Percentiles rank a stretch among this genome's conserved stretches.
Conservation (phyloP, 2,113 vertebrate species). For the Empidonax traillii region DNA sequence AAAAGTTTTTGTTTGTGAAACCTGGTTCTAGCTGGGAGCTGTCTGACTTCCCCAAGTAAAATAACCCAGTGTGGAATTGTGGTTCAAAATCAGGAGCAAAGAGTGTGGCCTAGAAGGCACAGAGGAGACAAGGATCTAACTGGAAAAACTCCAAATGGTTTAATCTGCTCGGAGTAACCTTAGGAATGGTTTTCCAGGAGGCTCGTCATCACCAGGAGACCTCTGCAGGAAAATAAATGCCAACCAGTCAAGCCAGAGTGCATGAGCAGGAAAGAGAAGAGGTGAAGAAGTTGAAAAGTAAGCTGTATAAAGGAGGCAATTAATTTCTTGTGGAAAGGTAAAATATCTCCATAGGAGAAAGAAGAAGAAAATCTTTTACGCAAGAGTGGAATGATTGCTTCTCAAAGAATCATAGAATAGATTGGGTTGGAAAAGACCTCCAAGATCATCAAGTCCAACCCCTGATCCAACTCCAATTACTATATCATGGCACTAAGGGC, state of each 20-base stretch:
- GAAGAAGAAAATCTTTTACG: background rate
- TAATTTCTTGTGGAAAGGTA: background rate
- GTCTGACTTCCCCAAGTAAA: background rate
- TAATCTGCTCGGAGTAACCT: background rate
- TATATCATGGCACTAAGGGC: too few species aligned
- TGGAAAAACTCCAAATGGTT: background rate
- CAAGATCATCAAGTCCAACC: too few species aligned
- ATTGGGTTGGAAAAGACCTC: too few species aligned
- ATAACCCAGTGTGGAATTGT: background rate
- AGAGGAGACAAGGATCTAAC: background rate
- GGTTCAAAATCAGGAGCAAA: background rate
- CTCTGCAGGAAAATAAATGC: background rate
- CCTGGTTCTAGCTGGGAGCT: background rate
- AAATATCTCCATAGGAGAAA: background rate
- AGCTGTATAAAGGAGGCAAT: rapidly evolving
- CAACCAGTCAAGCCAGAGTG: background rate
- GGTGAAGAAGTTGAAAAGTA: background rate
- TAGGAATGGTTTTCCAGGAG: background rate
- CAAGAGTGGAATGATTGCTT: background rate
- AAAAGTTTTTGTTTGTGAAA: background rate
- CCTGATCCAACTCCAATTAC: too few species aligned
- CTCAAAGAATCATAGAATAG: background rate
- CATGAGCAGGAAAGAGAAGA: background rate
- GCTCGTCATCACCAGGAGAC: background rate
- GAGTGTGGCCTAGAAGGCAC: background rate